A percentile compares a stretch with the other conserved stretches of the same genome.
These are phyloP conservation scores for Ellobius talpinus DNA, from an alignment of 2,113 vertebrate genomes.

Conservation along the genomic window DNA sequence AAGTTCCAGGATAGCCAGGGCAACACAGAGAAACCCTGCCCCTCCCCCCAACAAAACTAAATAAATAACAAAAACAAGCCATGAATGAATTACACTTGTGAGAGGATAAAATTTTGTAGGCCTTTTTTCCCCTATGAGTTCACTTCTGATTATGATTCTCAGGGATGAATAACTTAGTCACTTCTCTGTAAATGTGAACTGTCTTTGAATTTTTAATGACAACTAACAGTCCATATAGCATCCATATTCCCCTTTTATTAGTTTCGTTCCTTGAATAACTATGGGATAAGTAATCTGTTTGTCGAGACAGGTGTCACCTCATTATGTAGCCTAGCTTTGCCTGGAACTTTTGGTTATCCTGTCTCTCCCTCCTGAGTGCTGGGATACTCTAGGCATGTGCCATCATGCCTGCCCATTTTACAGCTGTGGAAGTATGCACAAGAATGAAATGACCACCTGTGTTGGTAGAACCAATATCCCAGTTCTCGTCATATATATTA, in stretches of 20 bases:
- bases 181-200: slow-evolving; percentile 19
- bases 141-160: background rate
- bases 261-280: background rate
- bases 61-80: background rate
- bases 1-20: background rate
- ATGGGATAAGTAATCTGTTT: background rate
- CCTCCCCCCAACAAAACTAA: background rate
- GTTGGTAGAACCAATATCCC: background rate
- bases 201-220: slow-evolving; percentile 21
- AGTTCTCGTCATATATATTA: background rate
- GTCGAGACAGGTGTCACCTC: background rate
- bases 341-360: background rate
- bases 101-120: background rate
- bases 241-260: slow-evolving; percentile 24
- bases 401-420: background rate
- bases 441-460: background rate
- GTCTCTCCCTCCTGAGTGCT: background rate
- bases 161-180: background rate
- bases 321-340: background rate
- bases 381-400: background rate
- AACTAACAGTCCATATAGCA: background rate
- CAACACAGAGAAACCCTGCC: background rate
- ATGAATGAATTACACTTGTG: background rate
- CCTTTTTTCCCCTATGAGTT: background rate
- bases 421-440: background rate